Evolutionary conservation across 2,888 invertebrate genomes (phyloP).

Genomic region (Alloplasta piceator): DNA sequence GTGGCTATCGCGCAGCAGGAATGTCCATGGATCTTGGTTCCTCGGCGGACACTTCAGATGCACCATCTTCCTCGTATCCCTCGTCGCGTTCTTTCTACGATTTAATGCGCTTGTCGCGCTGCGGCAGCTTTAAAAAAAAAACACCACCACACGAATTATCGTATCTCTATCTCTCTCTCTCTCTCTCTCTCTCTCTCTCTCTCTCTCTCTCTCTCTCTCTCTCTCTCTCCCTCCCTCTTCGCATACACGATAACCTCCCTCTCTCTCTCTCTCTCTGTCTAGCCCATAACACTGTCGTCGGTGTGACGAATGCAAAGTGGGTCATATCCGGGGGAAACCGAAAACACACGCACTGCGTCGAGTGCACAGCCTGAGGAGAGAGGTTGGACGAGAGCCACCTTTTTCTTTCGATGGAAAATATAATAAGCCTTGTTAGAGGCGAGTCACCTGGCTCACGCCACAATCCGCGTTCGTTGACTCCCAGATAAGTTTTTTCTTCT

Average conservation of each 20-base stretch:
- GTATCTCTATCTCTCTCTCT: no score
- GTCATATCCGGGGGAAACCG: conserved; percentile 62
- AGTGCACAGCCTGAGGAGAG: not conserved
- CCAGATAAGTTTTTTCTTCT: not conserved
- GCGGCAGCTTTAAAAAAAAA: not conserved
- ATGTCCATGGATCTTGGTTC: no score
- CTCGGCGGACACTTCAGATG: no score
- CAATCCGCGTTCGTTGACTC: conserved; percentile 29
- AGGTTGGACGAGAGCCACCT: conserved; percentile 7
- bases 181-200: not conserved
- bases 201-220: no score
- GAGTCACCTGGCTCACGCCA: conserved; percentile 16
- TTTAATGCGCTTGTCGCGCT: not conserved
- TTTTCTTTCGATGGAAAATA: not conserved
- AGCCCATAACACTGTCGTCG: conserved; percentile 6
- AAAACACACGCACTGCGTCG: conserved; percentile 17
- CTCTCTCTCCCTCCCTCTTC: not conserved
- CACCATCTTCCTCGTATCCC: not conserved
- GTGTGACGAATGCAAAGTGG: conserved; percentile 60
- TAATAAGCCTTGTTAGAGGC: not conserved
- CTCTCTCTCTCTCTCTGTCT: not conserved
- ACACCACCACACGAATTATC: not conserved
- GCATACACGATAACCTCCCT: not conserved
- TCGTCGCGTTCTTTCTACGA: not conserved
- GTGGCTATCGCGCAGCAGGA: no score